Evolutionary conservation across 2,888 invertebrate species (phyloP).

Genomic region (Calameuta pallipes): DNA sequence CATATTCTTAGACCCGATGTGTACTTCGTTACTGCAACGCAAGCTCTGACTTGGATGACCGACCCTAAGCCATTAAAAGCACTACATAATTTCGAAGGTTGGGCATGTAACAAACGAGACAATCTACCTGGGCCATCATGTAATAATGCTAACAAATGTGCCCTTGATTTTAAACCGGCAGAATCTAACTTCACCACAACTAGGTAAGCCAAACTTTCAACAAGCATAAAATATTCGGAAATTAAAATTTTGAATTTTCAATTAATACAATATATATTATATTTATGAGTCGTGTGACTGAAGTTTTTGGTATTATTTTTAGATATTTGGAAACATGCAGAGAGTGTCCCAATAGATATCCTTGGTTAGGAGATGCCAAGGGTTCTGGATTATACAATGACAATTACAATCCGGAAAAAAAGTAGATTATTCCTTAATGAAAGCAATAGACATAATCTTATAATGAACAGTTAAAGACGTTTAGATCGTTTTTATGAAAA

Average conservation of each 20-base stretch:
- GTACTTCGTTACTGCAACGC: slow-evolving; percentile 87
- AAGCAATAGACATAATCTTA: slow-evolving; percentile 12
- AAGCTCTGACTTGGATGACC: slow-evolving; percentile 91
- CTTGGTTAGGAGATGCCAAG: slow-evolving; percentile 89
- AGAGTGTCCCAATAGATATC: slow-evolving; percentile 86
- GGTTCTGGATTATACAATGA: slow-evolving; percentile 85
- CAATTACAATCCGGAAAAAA: slow-evolving; percentile 81
- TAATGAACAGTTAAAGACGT: not conserved
- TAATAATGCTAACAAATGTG: slow-evolving; percentile 85
- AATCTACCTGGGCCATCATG: slow-evolving; percentile 81
- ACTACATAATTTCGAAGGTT: slow-evolving; percentile 80
- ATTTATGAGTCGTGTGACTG: not conserved
- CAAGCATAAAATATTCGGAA: not conserved
- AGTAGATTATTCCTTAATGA: slow-evolving; percentile 31
- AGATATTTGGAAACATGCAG: slow-evolving; percentile 89
- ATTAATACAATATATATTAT: not conserved
- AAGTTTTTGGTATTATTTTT: slow-evolving; percentile 22
- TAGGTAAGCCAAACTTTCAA: slow-evolving; percentile 58
- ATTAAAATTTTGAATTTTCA: not conserved
- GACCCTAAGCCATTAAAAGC: slow-evolving; percentile 81
- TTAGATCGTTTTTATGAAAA: not conserved
- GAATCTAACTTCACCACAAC: slow-evolving; percentile 83
- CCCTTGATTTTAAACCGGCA: slow-evolving; percentile 81
- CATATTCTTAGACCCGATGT: slow-evolving; percentile 79
- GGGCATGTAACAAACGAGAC: slow-evolving; percentile 82